Evolutionary conservation across 2,113 vertebrate species (phyloP).

Genomic region (Syngnathus typhle): DNA sequence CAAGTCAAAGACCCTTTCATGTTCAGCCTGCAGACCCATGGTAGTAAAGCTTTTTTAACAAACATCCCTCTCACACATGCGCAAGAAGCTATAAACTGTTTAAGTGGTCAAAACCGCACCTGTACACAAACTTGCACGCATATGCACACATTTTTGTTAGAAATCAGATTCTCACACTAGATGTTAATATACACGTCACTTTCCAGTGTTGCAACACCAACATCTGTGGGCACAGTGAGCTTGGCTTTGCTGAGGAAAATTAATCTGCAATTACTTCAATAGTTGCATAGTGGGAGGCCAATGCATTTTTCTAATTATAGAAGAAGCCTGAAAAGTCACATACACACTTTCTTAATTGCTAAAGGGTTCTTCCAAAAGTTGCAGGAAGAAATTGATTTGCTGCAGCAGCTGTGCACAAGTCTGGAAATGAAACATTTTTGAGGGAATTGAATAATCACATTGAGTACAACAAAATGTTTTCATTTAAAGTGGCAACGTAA

Average conservation of each 20-base stretch:
- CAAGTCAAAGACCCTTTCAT: conserved; percentile 78
- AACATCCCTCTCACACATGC: conserved; percentile 42
- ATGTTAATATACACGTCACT: conserved; percentile 48
- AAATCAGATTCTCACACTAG: conserved; percentile 23
- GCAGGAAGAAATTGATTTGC: neutral
- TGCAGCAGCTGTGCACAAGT: neutral
- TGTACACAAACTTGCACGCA: conserved; percentile 19
- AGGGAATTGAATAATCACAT: neutral
- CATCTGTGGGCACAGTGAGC: conserved; percentile 42
- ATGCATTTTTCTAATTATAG: neutral
- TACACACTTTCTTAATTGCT: neutral
- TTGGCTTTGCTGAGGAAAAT: conserved; percentile 18
- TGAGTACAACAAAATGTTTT: too few relatives aligned
- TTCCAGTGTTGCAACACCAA: conserved; percentile 32
- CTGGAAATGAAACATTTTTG: neutral
- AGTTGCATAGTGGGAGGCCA: neutral
- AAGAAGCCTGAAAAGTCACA: neutral
- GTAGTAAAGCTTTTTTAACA: conserved; percentile 63
- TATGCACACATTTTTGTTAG: conserved; percentile 32
- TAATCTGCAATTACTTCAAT: neutral
- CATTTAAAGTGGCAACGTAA: too few relatives aligned
- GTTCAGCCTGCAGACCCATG: conserved; percentile 62
- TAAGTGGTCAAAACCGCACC: conserved; percentile 50
- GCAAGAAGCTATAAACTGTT: conserved; percentile 41
- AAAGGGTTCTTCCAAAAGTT: neutral